Evolutionary conservation across 2,113 vertebrate genomes (phyloP).

Genomic region (Todiramphus chloris): DNA sequence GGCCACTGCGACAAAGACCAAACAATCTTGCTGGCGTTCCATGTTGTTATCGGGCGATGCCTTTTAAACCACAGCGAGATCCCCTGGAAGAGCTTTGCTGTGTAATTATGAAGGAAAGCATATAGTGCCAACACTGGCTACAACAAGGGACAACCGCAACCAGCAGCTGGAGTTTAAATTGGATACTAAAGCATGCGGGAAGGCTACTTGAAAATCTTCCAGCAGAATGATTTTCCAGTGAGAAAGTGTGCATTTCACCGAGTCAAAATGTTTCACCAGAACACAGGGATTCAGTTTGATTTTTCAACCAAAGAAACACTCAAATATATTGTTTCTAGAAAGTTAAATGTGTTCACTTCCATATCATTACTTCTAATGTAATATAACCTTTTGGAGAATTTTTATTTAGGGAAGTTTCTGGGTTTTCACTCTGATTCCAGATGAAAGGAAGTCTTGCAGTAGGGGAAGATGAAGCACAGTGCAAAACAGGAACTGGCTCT

Average conservation of each 20-base stretch:
- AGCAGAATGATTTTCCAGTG: conserved; percentile 30
- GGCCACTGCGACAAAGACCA: neutral
- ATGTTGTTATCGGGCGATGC: neutral
- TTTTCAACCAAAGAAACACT: neutral
- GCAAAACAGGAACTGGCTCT: neutral
- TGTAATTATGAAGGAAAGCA: neutral
- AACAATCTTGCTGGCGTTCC: neutral
- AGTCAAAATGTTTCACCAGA: neutral
- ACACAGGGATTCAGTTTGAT: neutral
- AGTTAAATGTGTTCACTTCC: neutral
- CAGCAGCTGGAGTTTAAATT: conserved; percentile 54
- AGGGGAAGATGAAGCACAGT: neutral
- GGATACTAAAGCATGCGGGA: neutral
- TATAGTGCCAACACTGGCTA: neutral
- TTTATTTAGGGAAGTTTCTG: neutral
- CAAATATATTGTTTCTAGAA: neutral
- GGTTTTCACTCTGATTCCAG: neutral
- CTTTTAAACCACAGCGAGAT: neutral
- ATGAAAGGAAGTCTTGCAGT: neutral
- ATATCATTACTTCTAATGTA: neutral
- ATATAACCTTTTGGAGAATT: neutral
- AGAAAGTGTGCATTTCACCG: neutral
- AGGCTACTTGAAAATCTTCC: conserved; percentile 33
- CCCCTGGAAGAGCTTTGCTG: neutral
- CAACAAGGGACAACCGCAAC: neutral